These are phyloP conservation scores for Catocala nupta DNA, from an alignment of 2,888 invertebrate species.

Conservation along the genomic window DNA sequence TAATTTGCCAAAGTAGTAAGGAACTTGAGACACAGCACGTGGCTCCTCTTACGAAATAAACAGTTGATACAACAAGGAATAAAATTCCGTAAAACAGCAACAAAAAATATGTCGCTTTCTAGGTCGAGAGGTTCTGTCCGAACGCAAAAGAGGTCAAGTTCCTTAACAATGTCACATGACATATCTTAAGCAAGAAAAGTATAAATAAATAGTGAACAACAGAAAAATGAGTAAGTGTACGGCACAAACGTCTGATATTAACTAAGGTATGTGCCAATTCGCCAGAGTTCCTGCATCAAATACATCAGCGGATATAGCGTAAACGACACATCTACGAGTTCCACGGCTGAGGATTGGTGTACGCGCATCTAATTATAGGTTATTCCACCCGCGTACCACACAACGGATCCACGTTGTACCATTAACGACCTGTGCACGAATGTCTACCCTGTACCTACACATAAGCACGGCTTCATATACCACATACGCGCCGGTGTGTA, in stretches of 20 bases:
- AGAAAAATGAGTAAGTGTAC: constrained; percentile 7
- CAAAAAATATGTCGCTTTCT: constrained; percentile 27
- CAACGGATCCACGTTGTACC: constrained; percentile 81
- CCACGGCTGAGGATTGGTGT: constrained; percentile 75
- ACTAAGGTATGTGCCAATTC: constrained; percentile 43
- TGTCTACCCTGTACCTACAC: constrained; percentile 68
- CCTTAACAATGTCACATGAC: constrained; percentile 14
- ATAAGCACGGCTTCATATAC: constrained; percentile 56
- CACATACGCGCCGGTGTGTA: constrained; percentile 60
- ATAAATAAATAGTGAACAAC: constrained; percentile 1
- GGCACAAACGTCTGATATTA: constrained; percentile 16
- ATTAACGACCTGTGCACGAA: constrained; percentile 82
- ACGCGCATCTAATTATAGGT: constrained; percentile 86
- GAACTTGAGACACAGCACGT: constrained; percentile 10
- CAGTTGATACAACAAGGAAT: constrained; percentile 11
- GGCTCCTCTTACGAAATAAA: constrained; percentile 3
- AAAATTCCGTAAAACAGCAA: constrained; percentile 28
- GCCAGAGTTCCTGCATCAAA: constrained; percentile 58
- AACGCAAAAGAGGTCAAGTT: constrained; percentile 25
- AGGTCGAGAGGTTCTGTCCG: constrained; percentile 24
- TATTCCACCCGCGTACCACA: constrained; percentile 83
- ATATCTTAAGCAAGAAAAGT: neutral
- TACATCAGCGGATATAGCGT: constrained; percentile 70
- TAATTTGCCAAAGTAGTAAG: no score
- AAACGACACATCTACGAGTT: constrained; percentile 77